phyloP scores from a whole-genome alignment of 53 echinoderm and acorn worm species.

The Arbacia lixula region DNA sequence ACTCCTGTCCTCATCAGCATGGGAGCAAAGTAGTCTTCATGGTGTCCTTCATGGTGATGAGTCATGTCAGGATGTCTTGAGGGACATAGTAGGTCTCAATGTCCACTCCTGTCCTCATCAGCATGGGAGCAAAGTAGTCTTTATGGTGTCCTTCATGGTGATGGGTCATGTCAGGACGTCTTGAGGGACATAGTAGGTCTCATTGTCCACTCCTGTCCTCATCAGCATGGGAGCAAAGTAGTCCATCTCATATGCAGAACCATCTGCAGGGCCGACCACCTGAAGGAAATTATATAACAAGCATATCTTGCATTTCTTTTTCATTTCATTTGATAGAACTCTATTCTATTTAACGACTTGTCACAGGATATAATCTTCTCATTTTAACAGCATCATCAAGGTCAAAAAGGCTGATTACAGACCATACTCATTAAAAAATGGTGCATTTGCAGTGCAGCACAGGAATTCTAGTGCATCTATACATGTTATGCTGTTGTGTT shows the following conservation, averaged over 20 bases:
- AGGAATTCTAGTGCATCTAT: no score
- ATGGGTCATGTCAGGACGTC: slow-evolving; percentile 41
- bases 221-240: slow-evolving; percentile 74
- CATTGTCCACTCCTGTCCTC: slow-evolving; percentile 74
- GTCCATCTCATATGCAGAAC: slow-evolving; percentile 85
- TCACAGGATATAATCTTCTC: no score
- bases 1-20: slow-evolving; percentile 63
- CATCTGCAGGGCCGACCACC: slow-evolving; percentile 97
- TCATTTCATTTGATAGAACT: no score
- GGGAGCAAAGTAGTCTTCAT: slow-evolving; percentile 80
- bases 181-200: slow-evolving; percentile 79
- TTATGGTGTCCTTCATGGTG: slow-evolving; percentile 70
- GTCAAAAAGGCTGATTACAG: no score
- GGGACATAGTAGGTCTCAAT: slow-evolving; percentile 85
- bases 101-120: slow-evolving; percentile 68
- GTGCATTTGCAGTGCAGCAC: no score
- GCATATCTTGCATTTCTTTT: no score
- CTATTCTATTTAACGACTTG: no score
- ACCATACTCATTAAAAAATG: no score
- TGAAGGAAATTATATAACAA: no score
- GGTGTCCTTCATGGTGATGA: no score
- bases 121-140: slow-evolving; percentile 74
- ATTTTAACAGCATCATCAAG: no score
- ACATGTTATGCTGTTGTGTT: no score
- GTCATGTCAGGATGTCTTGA: slow-evolving; percentile 51